phyloP scores from a whole-genome alignment of 1,140 invertebrate species.

The Lucilia cuprina region DNA sequence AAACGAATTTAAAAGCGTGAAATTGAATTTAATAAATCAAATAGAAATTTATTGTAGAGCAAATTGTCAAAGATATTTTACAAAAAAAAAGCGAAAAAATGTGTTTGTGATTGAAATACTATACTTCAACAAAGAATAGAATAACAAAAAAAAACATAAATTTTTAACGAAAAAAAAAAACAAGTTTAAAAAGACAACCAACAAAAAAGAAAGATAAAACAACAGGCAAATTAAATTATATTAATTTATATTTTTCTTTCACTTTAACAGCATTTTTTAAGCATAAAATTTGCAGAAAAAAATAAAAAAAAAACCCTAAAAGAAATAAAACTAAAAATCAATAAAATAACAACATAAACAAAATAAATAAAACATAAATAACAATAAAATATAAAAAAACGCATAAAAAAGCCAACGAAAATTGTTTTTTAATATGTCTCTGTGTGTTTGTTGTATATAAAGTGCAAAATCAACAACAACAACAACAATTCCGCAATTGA shows the following conservation, averaged over 20 bases:
- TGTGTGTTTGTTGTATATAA: not conserved
- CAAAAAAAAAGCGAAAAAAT: not conserved
- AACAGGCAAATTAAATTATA: not conserved
- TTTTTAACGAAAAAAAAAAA: not conserved
- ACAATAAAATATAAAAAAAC: slow-evolving; percentile 5
- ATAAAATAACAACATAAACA: not conserved
- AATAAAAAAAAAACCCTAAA: not conserved
- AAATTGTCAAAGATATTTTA: not conserved
- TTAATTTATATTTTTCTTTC: no score
- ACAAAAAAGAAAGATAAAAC: not conserved
- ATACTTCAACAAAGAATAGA: not conserved
- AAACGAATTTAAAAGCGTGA: not conserved
- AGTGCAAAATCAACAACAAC: slow-evolving; percentile 27
- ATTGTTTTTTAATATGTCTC: slow-evolving; percentile 14
- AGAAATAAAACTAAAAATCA: not conserved
- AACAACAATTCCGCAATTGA: not conserved
- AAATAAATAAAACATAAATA: not conserved
- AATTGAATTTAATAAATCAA: not conserved
- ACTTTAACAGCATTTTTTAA: no score
- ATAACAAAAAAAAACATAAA: not conserved
- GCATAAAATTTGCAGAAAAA: no score
- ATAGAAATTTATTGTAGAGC: not conserved
- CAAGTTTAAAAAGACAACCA: not conserved
- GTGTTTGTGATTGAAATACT: not conserved
- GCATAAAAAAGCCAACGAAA: slow-evolving; percentile 30